Percentiles rank a stretch among this genome's conserved stretches.
Evolutionary conservation across 2,888 invertebrate species (phyloP).

Genomic region (Mesorhabditis belari): DNA sequence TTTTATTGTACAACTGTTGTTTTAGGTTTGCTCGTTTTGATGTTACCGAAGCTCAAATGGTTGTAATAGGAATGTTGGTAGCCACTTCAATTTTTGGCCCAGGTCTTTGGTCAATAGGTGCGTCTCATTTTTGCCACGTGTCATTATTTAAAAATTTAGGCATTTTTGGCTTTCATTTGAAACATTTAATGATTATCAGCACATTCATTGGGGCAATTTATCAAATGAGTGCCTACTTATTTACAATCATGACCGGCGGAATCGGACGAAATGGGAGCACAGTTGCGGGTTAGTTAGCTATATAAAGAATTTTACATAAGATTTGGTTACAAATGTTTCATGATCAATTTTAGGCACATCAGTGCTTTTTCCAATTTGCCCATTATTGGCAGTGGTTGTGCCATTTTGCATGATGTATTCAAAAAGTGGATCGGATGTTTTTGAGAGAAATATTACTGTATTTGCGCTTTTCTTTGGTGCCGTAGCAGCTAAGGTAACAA

Average conservation of each 20-base stretch:
- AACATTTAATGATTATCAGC: constrained; percentile 43
- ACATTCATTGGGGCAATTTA: constrained; percentile 32
- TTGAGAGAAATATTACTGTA: constrained; percentile 78
- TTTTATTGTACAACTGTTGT: constrained; percentile 59
- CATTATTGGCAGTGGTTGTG: constrained; percentile 79
- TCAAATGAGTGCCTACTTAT: constrained; percentile 48
- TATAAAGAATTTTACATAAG: too few species aligned
- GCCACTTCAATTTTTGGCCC: constrained; percentile 80
- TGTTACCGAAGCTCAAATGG: constrained; percentile 94
- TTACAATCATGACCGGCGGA: constrained; percentile 67
- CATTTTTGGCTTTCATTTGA: constrained; percentile 25
- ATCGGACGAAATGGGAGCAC: constrained; percentile 97
- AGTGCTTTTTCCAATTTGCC: constrained; percentile 89
- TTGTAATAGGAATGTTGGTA: constrained; percentile 79
- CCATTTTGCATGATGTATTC: constrained; percentile 87
- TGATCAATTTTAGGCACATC: constrained; percentile 55
- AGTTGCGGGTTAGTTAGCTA: constrained; percentile 76
- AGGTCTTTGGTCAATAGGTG: constrained; percentile 69
- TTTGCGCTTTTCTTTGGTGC: constrained; percentile 91
- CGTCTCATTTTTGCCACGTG: not conserved
- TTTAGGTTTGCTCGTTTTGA: constrained; percentile 62
- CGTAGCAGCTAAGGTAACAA: constrained; percentile 66
- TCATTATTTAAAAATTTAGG: not conserved
- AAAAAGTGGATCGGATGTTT: constrained; percentile 63
- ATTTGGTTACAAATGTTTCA: constrained; percentile 54